Evolutionary conservation across 1,140 invertebrate species (phyloP), one percentile per base, ranked within the genome.

Genomic region (Drosophila eugracilis): DNA sequence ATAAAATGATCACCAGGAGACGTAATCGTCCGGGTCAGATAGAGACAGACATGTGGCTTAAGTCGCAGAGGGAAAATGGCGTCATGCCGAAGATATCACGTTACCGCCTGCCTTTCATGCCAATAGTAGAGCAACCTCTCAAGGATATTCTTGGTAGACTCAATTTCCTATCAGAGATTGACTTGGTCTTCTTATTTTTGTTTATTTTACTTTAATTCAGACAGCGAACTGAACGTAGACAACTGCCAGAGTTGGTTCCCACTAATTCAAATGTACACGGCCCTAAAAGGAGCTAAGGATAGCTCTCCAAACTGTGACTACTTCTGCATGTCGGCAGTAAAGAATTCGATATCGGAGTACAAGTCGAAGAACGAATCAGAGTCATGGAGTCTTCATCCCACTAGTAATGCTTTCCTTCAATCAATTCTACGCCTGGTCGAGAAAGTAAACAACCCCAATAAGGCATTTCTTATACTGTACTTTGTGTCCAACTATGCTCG

Each of bases 181-280:
- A 7, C 14, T 17, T 39, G 4, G 15, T 3, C 1, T 10, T 39
- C 3, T 7, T 15, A 2, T 39, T 17, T 39, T 12, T 3, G 3
- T 19, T 15, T 26, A 0, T 5, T 7, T 14, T 14, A 14, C 5
- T n/a, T 3, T 1, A 14, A 15, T 52, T 1, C 1, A 90, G 90
- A 78, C 10, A 77, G 76, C 34, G 91, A 91, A 36, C 30, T 92
- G 1, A 89, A 73, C 62, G 89, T 92, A 24, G 91, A 92, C 39
- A 91, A 91, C 39, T 92, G 90, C 42, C 79, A 90, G 22, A 89
- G 80, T 36, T 92, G 90, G 90, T 91, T 91, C 30, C 91, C 91
- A 0, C 57, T 92, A 1, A 91, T 92, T 21, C 71, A 91, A 19
- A 83, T 91, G 80, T 86, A 86, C 52, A 88, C 83, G 19, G 66